Percentiles rank a stretch among this genome's conserved stretches.
Evolutionary conservation across 1,140 invertebrate genomes (phyloP).

Genomic region (Drosophila mayri): DNA sequence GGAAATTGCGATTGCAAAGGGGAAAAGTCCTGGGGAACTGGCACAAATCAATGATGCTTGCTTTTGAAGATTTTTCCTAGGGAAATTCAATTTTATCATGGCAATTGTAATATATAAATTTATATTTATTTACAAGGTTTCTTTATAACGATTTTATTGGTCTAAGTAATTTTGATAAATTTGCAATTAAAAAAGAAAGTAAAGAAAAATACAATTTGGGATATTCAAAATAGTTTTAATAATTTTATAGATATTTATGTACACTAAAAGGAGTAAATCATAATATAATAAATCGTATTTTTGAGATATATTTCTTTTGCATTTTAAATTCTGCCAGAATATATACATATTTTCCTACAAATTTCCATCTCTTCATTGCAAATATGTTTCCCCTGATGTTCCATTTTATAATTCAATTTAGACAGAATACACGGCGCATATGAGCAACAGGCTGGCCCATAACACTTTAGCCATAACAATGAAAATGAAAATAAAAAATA

Average conservation of each 20-base stretch:
- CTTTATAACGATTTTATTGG: background rate
- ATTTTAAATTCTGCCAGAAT: background rate
- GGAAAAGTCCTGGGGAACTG: background rate
- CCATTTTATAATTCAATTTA: conserved; percentile 75
- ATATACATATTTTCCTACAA: background rate
- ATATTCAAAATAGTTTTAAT: background rate
- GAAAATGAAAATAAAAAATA: conserved; percentile 78
- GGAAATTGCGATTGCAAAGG: conserved; percentile 46
- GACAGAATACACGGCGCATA: conserved; percentile 19
- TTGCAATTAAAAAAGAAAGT: background rate
- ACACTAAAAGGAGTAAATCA: background rate
- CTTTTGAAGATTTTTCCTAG: conserved; percentile 71
- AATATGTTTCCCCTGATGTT: background rate
- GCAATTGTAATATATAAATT: conserved; percentile 32
- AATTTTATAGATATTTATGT: background rate
- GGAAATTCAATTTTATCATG: conserved; percentile 64
- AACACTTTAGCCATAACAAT: conserved; percentile 74
- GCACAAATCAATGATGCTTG: conserved; percentile 61
- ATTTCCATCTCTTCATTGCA: background rate
- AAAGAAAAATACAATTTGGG: background rate
- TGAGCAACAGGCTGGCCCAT: conserved; percentile 72
- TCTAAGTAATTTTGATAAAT: background rate
- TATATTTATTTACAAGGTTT: background rate
- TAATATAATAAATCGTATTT: background rate
- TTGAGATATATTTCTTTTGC: background rate